phyloP scores from a whole-genome alignment of 1,140 invertebrate genomes.

The Pseudomyrmex concolor region DNA sequence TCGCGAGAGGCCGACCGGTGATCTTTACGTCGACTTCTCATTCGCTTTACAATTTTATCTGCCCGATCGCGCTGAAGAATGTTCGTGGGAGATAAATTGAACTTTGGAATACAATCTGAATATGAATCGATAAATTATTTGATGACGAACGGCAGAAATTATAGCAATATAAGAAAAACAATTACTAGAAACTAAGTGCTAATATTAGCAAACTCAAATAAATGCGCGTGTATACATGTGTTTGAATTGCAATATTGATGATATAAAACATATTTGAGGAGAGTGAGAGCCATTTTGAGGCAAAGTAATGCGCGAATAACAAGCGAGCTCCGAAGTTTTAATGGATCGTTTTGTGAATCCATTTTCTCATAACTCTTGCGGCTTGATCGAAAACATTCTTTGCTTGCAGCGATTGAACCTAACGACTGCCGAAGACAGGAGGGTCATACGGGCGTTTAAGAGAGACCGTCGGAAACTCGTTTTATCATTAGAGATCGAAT shows the following conservation, averaged over 20 bases:
- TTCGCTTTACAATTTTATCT: conserved; percentile 35
- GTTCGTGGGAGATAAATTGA: conserved; percentile 13
- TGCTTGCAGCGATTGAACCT: conserved; percentile 50
- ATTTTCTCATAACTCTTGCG: conserved; percentile 52
- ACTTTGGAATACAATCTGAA: not conserved
- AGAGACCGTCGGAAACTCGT: conserved; percentile 67
- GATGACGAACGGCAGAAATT: not conserved
- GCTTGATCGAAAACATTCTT: conserved; percentile 46
- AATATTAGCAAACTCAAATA: not conserved
- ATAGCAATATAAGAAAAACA: not conserved
- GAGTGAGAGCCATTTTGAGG: not conserved
- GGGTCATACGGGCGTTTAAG: conserved; percentile 51
- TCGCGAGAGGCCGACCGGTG: conserved; percentile 50
- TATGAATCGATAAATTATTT: conserved; percentile 13
- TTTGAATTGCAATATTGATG: conserved; percentile 1
- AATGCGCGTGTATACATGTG: not conserved
- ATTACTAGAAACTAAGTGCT: no score
- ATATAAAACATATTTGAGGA: not conserved
- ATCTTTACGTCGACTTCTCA: conserved; percentile 51
- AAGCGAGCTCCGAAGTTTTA: not conserved
- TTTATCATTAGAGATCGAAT: conserved; percentile 71
- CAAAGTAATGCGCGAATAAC: not conserved
- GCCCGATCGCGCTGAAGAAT: not conserved
- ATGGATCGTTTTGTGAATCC: conserved; percentile 11
- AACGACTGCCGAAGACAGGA: conserved; percentile 61